phyloP scores from a whole-genome alignment of 2,888 invertebrate species.

The Drosophila emarginata region DNA sequence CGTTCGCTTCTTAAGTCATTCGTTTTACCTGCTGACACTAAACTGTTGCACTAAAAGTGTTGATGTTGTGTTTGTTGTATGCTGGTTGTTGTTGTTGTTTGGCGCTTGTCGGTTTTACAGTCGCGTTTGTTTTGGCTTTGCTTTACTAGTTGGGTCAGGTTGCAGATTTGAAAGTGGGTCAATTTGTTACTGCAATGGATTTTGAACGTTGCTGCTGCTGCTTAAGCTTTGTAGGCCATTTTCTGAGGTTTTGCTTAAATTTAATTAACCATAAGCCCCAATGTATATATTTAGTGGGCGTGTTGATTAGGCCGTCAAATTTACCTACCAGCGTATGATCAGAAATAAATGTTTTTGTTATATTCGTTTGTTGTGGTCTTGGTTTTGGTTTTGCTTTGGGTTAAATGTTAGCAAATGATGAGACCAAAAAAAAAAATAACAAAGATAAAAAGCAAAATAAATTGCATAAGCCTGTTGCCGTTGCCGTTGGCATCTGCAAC shows the following conservation, averaged over 20 bases:
- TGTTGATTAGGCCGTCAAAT: conserved; percentile 34
- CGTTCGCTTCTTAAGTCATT: conserved; percentile 77
- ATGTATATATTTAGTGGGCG: conserved; percentile 53
- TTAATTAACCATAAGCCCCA: conserved; percentile 59
- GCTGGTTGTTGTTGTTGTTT: conserved; percentile 58
- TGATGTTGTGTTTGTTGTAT: conserved; percentile 41
- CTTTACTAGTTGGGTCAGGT: conserved; percentile 74
- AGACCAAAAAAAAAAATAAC: conserved; percentile 8
- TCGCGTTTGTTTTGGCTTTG: conserved; percentile 68
- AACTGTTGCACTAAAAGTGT: conserved; percentile 72
- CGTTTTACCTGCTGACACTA: conserved; percentile 72
- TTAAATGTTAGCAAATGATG: conserved; percentile 51
- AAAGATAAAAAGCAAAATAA: not conserved
- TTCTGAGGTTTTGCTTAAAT: conserved; percentile 36
- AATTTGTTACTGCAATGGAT: conserved; percentile 75
- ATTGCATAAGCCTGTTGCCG: conserved; percentile 58
- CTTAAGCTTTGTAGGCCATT: conserved; percentile 34
- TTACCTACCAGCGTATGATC: conserved; percentile 24
- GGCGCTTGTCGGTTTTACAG: conserved; percentile 60
- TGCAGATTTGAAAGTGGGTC: conserved; percentile 78
- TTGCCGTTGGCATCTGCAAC: conserved; percentile 22
- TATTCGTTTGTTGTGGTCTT: too few relatives aligned
- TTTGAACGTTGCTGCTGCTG: conserved; percentile 44
- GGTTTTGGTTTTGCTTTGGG: conserved; percentile 34
- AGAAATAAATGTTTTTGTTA: conserved; percentile 42